Conservation (phyloP, 2,797 vertebrate species). For the Gorsachius magnificus region DNA sequence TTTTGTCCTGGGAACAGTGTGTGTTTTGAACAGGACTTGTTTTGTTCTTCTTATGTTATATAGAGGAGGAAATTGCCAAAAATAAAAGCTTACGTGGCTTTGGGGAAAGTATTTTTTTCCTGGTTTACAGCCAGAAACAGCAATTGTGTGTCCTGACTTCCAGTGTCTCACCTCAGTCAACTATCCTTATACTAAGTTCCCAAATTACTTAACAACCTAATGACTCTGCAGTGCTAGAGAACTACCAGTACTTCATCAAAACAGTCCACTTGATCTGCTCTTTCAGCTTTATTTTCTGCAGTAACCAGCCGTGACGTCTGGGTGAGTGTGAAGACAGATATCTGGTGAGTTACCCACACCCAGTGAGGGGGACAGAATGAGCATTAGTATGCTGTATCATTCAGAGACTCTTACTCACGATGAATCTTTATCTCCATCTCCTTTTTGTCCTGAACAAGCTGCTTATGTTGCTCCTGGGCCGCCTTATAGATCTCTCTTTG, state of each 20-base stretch:
- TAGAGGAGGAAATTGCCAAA: neutral
- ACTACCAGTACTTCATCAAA: neutral
- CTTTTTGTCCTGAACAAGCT: slow-evolving; percentile 80
- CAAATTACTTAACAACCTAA: neutral
- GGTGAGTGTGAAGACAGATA: neutral
- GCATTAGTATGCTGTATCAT: neutral
- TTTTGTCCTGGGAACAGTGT: neutral
- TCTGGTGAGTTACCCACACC: neutral
- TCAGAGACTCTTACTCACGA: slow-evolving; percentile 72
- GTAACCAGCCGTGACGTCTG: neutral
- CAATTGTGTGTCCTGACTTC: neutral
- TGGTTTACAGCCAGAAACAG: neutral
- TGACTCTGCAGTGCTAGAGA: neutral
- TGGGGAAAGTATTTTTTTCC: neutral
- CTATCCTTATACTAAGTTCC: neutral
- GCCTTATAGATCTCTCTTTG: slow-evolving; percentile 80
- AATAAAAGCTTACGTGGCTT: neutral
- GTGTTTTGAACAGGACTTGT: neutral
- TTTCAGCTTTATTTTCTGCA: neutral
- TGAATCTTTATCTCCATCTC: slow-evolving; percentile 79
- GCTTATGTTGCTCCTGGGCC: slow-evolving; percentile 77
- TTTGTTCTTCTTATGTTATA: neutral
- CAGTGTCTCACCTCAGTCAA: neutral
- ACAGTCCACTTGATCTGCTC: neutral
- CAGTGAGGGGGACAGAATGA: neutral